Evolutionary conservation across 1,140 invertebrate genomes (phyloP).

Genomic region (Drosophila aff.): DNA sequence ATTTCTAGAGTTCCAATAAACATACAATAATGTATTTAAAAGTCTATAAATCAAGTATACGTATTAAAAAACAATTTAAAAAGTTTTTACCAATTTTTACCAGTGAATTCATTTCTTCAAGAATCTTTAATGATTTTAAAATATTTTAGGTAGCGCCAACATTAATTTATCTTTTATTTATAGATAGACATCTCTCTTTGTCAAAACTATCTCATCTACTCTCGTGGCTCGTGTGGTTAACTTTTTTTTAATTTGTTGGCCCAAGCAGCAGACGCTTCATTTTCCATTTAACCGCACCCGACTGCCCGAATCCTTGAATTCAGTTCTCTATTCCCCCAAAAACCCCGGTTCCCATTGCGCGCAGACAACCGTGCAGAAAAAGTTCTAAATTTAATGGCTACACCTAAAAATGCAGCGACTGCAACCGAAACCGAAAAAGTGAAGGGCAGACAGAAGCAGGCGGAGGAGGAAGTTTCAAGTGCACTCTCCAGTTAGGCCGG

Average conservation of each 20-base stretch:
- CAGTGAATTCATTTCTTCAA: background rate
- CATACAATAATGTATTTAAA: background rate
- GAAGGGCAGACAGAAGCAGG: conserved; percentile 31
- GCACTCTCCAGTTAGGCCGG: conserved; percentile 63
- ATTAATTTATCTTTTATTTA: background rate
- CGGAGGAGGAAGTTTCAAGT: conserved; percentile 63
- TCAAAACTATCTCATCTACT: background rate
- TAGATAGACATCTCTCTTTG: background rate
- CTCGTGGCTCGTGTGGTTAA: conserved; percentile 40
- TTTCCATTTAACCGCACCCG: conserved; percentile 78
- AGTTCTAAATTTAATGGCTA: conserved; percentile 83
- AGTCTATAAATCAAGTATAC: background rate
- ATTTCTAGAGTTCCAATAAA: too few relatives aligned
- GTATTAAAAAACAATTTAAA: background rate
- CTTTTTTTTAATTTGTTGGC: conserved; percentile 11
- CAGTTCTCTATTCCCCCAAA: background rate
- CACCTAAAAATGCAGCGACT: conserved; percentile 80
- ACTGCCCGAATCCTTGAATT: conserved; percentile 39
- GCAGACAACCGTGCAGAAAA: conserved; percentile 81
- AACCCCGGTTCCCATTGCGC: conserved; percentile 24
- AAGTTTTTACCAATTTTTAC: fast-evolving
- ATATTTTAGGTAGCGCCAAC: background rate
- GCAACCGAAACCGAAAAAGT: conserved; percentile 56
- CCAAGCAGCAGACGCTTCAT: conserved; percentile 72
- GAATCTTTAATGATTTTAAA: background rate